Base-by-base conservation (phyloP, 2,888 invertebrate genomes). In the Lasioglossum malachurum region DNA sequence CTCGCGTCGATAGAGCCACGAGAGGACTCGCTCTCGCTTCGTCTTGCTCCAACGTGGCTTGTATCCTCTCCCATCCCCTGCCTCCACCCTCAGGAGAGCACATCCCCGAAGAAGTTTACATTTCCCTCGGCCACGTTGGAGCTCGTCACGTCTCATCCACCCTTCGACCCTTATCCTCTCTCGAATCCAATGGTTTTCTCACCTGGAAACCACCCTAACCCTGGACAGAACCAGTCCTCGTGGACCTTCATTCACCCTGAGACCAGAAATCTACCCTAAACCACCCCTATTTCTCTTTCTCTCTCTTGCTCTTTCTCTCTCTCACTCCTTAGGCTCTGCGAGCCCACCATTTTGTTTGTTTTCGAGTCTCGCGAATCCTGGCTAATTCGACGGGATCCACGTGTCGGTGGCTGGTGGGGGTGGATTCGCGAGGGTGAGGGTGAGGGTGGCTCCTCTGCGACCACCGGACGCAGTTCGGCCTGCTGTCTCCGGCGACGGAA, bases 1-100 rank as follows among this genome's bases (percentile, higher is more conserved):
- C 95, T 95, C 95, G 94, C 95, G 95, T 95, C 95, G 95, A 94
- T 95, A 94, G 94, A 94, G 89, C 94, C 94, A 92, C 93, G 94
- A 91, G 91, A 92, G 92, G 79, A 86, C 80, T 53, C 78, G 49
- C 78, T 75, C 84, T 84, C 84, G 78, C 84, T 82, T 74, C 80
- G 35, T 79, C 82, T 84, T 83, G 84, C 87, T 75, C 79, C 72
- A 79, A 82, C 86, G 72, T 77, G 41, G 64, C 81, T 82, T 80
- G 46, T 60, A 84, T 78, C 83, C 64, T 73, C 80, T 79, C 85
- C 41, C 12, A 69, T 60, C 83, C 57, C 80, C 80, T 83, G 46
- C 75, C 49, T 69, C 64, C 12, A 73, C 64, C 76, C 71, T 2
- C 1, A 31, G 19, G n/a, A 67, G 82, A 69, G 57, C 41, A 73